Evolutionary conservation across 1,140 invertebrate species (phyloP).

Genomic region (Idris sp.): DNA sequence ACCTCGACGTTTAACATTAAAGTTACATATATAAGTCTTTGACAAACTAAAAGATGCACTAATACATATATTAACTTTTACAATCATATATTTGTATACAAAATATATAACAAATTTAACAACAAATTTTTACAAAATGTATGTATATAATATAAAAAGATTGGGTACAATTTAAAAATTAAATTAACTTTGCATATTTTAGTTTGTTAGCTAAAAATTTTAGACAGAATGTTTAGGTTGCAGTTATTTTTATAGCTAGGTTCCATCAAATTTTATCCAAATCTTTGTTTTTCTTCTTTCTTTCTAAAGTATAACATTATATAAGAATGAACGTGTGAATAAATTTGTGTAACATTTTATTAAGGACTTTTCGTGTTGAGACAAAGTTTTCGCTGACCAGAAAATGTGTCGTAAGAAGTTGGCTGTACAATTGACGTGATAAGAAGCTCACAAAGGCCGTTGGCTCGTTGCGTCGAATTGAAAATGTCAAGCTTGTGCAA

Average conservation of each 20-base stretch:
- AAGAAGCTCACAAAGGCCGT: slow-evolving; percentile 67
- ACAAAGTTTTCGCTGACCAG: slow-evolving; percentile 66
- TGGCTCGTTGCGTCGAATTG: slow-evolving; percentile 60
- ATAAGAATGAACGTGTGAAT: slow-evolving; percentile 60
- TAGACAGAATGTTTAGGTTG: too few relatives aligned
- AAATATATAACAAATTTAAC: too few relatives aligned
- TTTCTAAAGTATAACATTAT: slow-evolving; percentile 50
- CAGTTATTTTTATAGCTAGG: too few relatives aligned
- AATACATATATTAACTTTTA: slow-evolving; percentile 1
- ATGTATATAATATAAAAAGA: too few relatives aligned
- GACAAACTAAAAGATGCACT: background rate
- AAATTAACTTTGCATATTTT: too few relatives aligned
- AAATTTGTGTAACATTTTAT: slow-evolving; percentile 60
- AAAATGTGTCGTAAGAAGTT: slow-evolving; percentile 66
- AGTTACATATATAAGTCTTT: background rate
- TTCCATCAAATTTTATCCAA: too few relatives aligned
- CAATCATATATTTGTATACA: background rate
- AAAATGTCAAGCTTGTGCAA: slow-evolving; percentile 74
- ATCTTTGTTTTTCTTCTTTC: too few relatives aligned
- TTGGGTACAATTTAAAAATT: too few relatives aligned
- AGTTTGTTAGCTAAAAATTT: too few relatives aligned
- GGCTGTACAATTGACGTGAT: slow-evolving; percentile 64
- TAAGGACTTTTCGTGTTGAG: slow-evolving; percentile 56
- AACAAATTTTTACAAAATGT: too few relatives aligned
- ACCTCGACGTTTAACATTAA: slow-evolving; percentile 6